These are phyloP conservation scores for Odocoileus hemionus DNA, from an alignment of 2,113 vertebrate genomes.

Conservation along the genomic window DNA sequence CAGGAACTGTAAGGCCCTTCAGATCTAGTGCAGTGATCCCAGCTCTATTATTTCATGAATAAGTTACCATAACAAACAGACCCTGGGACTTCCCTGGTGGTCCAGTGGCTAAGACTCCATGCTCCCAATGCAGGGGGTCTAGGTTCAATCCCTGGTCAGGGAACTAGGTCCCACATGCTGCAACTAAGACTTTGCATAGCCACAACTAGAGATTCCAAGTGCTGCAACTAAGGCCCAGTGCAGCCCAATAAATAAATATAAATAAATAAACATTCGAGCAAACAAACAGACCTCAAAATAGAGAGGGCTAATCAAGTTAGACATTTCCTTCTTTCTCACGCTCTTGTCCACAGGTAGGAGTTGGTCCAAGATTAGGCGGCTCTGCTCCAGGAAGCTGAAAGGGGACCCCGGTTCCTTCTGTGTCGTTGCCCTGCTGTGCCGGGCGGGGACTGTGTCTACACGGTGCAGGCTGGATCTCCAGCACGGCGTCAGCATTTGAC, in stretches of 20 bases:
- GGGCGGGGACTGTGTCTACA: neutral
- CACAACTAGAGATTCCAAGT: neutral
- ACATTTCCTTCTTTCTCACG: neutral
- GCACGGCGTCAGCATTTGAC: neutral
- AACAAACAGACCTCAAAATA: neutral
- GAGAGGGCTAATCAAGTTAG: neutral
- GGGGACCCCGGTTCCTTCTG: neutral
- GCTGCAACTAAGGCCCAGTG: neutral
- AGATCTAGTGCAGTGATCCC: neutral
- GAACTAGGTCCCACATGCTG: neutral
- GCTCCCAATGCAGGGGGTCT: neutral
- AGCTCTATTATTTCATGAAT: neutral
- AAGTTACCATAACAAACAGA: neutral
- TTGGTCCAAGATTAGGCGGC: neutral
- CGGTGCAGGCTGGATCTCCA: neutral
- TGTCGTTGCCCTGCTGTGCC: neutral
- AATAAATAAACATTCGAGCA: neutral
- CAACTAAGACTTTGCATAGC: neutral
- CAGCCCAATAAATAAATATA: neutral
- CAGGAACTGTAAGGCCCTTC: neutral
- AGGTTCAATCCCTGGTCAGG: neutral
- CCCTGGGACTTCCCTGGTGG: neutral
- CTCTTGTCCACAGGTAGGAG: neutral
- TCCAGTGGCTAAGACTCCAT: neutral
- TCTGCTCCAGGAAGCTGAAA: neutral